phyloP scores from a whole-genome alignment of 2,797 vertebrate species.

The Momotus momota region DNA sequence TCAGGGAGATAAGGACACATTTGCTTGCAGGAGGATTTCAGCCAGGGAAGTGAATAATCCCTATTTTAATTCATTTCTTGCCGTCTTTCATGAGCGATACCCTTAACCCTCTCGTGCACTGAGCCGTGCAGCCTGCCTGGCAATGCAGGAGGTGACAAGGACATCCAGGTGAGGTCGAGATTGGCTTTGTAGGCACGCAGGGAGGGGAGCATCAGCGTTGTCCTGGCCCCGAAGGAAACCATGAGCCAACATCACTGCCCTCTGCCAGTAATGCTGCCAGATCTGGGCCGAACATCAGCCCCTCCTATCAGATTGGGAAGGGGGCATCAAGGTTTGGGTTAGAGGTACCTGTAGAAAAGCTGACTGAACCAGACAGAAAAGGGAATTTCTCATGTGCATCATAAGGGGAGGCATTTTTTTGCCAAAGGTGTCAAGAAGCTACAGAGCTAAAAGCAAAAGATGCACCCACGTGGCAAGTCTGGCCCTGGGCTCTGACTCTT shows the following conservation, averaged over 20 bases:
- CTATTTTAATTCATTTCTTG: neutral
- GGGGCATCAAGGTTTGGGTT: neutral
- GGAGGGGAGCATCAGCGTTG: neutral
- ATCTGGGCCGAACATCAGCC: neutral
- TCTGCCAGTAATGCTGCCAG: neutral
- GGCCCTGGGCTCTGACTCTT: rapidly evolving
- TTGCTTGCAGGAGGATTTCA: neutral
- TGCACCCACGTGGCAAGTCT: rapidly evolving
- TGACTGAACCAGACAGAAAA: neutral
- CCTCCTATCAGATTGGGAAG: neutral
- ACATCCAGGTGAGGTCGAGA: neutral
- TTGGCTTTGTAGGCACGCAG: neutral
- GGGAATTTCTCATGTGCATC: rapidly evolving
- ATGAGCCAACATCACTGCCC: neutral
- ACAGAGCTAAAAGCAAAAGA: neutral
- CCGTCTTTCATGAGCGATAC: neutral
- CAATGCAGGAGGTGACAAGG: neutral
- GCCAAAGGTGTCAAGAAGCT: neutral
- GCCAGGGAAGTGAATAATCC: neutral
- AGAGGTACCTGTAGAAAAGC: neutral
- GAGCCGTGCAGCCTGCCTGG: neutral
- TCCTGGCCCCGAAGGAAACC: rapidly evolving
- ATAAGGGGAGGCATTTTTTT: rapidly evolving
- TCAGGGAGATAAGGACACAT: neutral
- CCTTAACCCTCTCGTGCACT: neutral